These are phyloP conservation scores for Neuroscelio doddi DNA, from an alignment of 2,888 invertebrate species.

Conservation along the genomic window DNA sequence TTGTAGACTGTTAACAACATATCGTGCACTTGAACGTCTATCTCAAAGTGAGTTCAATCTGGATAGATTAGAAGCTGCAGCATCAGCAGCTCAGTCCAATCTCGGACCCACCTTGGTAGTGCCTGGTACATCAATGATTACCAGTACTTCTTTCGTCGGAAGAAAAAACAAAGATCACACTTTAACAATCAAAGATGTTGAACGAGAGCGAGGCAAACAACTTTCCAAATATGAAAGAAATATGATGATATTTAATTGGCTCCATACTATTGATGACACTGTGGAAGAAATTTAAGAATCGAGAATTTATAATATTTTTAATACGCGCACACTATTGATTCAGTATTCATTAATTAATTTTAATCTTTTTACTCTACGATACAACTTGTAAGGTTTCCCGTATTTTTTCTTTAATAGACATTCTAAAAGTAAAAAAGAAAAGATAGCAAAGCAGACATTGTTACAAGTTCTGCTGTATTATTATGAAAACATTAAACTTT, in stretches of 20 bases:
- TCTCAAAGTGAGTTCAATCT: conserved; percentile 90
- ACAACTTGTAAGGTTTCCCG: too few species aligned
- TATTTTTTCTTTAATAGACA: too few species aligned
- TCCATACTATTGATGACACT: conserved; percentile 88
- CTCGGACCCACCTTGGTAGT: conserved; percentile 69
- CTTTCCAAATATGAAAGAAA: conserved; percentile 93
- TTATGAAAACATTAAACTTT: too few species aligned
- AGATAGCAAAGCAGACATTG: too few species aligned
- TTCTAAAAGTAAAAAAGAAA: too few species aligned
- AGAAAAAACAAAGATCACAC: conserved; percentile 68
- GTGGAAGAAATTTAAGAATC: conserved; percentile 63
- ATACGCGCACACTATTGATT: not conserved
- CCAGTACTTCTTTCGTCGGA: conserved; percentile 70
- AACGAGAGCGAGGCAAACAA: conserved; percentile 86
- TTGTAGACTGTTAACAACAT: conserved; percentile 82
- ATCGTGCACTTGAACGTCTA: conserved; percentile 85
- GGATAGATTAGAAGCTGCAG: conserved; percentile 80
- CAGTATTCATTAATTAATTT: too few species aligned
- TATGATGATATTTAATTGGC: conserved; percentile 97
- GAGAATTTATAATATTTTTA: not conserved
- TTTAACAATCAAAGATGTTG: conserved; percentile 85
- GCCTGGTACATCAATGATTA: conserved; percentile 67
- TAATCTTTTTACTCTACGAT: too few species aligned
- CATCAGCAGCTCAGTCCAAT: conserved; percentile 72
- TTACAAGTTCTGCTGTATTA: too few species aligned